A percentile compares a stretch with the other conserved stretches of the same genome.
Evolutionary conservation across 1,140 invertebrate species (phyloP).

Genomic region (Zaprionus taronus): DNA sequence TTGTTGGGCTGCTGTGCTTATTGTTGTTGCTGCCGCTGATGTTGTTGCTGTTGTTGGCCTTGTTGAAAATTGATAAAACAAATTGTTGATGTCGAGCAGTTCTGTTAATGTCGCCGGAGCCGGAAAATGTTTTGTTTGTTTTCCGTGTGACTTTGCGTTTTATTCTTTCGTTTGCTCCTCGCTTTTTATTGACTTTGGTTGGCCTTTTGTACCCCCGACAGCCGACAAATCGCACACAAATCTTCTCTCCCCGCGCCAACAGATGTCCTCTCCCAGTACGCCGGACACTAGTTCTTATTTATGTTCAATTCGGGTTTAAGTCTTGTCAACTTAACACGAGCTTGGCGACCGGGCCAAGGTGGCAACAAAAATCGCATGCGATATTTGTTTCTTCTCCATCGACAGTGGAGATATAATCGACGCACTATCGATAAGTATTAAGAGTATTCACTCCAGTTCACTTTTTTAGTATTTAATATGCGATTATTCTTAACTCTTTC

Average conservation of each 20-base stretch:
- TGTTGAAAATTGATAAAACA: slow-evolving; percentile 84
- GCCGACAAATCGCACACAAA: slow-evolving; percentile 42
- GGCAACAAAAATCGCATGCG: background rate
- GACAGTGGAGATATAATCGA: background rate
- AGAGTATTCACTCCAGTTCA: background rate
- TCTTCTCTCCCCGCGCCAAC: slow-evolving; percentile 61
- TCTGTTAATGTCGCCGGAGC: slow-evolving; percentile 83
- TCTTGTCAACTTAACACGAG: slow-evolving; percentile 8
- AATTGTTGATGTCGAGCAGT: slow-evolving; percentile 84
- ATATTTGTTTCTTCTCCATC: background rate
- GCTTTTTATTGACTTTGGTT: slow-evolving; percentile 61
- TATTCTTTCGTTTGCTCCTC: slow-evolving; percentile 33
- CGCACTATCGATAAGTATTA: background rate
- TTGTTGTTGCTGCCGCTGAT: slow-evolving; percentile 37
- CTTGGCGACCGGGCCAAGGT: slow-evolving; percentile 1
- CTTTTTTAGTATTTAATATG: slow-evolving; percentile 2
- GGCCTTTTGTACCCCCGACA: slow-evolving; percentile 19
- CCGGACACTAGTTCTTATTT: slow-evolving; percentile 33
- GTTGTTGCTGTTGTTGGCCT: slow-evolving; percentile 57
- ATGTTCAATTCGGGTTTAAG: background rate
- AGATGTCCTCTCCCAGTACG: slow-evolving; percentile 48
- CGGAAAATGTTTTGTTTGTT: slow-evolving; percentile 84
- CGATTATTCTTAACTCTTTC: slow-evolving; percentile 7
- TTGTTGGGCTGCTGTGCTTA: slow-evolving; percentile 42
- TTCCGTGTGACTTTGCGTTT: slow-evolving; percentile 72